A percentile compares a stretch with the other conserved stretches of the same genome.
phyloP scores from a whole-genome alignment of 35 echinoderm and acorn worm genomes.

The Anneissia japonica region DNA sequence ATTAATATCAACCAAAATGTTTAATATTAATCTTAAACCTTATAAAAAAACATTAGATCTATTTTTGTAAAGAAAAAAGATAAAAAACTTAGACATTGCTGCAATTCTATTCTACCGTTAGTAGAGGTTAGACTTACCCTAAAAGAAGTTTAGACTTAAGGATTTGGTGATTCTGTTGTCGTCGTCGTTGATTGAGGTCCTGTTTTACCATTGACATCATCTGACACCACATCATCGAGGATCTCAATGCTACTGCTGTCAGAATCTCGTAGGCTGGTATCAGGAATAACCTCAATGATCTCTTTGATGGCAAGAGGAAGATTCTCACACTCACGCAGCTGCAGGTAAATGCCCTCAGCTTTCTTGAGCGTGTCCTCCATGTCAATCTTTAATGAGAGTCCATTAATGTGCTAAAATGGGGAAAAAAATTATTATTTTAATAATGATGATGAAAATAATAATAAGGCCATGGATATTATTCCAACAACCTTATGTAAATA shows the following conservation, averaged over 20 bases:
- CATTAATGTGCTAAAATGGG: conserved; percentile 88
- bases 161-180: too few species aligned
- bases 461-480: too few species aligned
- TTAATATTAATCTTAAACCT: too few species aligned
- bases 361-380: conserved; percentile 61
- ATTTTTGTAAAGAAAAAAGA: too few species aligned
- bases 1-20: too few species aligned
- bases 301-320: conserved; percentile 60
- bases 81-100: too few species aligned
- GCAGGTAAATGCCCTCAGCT: conserved; percentile 83
- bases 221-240: conserved; percentile 45
- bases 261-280: conserved; percentile 33
- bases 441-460: too few species aligned
- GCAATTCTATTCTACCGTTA: too few species aligned
- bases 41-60: too few species aligned
- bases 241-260: conserved; percentile 90
- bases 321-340: conserved; percentile 45
- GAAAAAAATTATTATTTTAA: too few species aligned
- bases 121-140: background rate
- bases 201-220: background rate
- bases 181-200: background rate
- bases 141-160: too few species aligned
- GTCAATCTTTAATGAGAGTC: conserved; percentile 61
- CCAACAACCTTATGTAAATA: too few species aligned
- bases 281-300: conserved; percentile 39